Percentiles rank a stretch among this genome's conserved stretches.
phyloP scores from a whole-genome alignment of 2,113 vertebrate species.

The Pygoscelis adeliae region DNA sequence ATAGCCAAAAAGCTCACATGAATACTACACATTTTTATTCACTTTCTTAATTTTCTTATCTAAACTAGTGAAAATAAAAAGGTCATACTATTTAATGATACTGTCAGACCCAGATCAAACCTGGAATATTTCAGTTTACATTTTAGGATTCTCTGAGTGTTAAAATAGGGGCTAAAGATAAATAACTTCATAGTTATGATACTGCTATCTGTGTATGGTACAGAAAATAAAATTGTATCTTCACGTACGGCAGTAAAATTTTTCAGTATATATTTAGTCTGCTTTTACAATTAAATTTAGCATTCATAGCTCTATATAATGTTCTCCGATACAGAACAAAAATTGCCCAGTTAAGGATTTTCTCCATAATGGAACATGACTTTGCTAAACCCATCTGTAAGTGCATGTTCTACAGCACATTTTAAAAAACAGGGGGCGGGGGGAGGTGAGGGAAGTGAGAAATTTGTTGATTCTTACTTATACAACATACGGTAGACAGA shows the following conservation, averaged over 20 bases:
- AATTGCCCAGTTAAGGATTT: neutral
- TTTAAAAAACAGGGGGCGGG: fast-evolving
- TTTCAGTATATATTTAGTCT: neutral
- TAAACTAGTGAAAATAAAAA: neutral
- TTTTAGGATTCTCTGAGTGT: neutral
- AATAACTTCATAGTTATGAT: neutral
- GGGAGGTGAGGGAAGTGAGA: neutral
- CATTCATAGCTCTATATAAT: neutral
- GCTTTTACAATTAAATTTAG: neutral
- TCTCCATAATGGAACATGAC: neutral
- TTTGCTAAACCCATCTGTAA: neutral
- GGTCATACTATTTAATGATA: neutral
- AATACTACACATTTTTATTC: neutral
- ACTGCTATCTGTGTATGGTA: neutral
- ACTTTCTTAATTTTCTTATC: neutral
- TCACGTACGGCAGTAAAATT: neutral
- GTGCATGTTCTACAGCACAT: neutral
- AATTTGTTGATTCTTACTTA: constrained; percentile 81
- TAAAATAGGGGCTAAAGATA: neutral
- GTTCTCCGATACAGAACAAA: neutral
- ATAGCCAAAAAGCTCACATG: neutral
- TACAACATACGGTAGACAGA: constrained; percentile 86
- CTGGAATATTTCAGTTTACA: neutral
- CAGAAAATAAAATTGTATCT: neutral
- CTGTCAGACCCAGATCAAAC: neutral